Base-by-base conservation (phyloP, 2,888 invertebrate genomes). In the Dynastes hyllus region DNA sequence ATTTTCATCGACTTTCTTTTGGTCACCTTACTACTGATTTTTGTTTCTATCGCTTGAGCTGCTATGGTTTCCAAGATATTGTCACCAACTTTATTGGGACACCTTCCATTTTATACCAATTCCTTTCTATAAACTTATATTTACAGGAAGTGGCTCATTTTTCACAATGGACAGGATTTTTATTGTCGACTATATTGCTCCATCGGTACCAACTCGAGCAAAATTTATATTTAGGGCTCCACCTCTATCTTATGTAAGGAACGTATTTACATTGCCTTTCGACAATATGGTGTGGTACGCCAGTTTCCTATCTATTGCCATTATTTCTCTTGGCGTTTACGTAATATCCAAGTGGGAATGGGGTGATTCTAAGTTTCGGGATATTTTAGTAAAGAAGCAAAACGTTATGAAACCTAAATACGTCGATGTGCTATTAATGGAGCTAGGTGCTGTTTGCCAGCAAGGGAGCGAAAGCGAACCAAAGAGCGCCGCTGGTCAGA, bases 221-320 rank as follows among this genome's bases (percentile, higher is more conserved):
- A 89, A 90, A 40, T 93, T 94, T 84, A 90, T 94, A 29, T 94
- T 94, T 87, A 90, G 93, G 0, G 92, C 92, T 80, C 94, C 94
- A 0, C 92, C 93, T 0, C 89, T 94, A 0, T 92, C 94, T 0
- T 91, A 92, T 77, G 90, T 94, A 3, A 90, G 91, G 69, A 94
- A 94, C 83, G 92, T 94, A 83, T 94, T 93, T 87, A 88, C 91
- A 0, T 86, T 94, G 1, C 93, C 94, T 0, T 94, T 94, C 86
- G 90, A 91, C 1, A 89, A 87, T 0, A 88, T 89, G 0, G 94
- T 94, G 0, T 94, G 94, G 94, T 83, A 92, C 61, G 91, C 92
- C 1, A 90, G 91, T 63, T 89, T 90, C 9, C 22, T 81, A 1
- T 81, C 82, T 0, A 53, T 86, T 0, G 83, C 85, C 5, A 81